Evolutionary conservation across 2,113 vertebrate species (phyloP), one percentile per base, ranked within the genome.

Genomic region (Corythaeola cristata): DNA sequence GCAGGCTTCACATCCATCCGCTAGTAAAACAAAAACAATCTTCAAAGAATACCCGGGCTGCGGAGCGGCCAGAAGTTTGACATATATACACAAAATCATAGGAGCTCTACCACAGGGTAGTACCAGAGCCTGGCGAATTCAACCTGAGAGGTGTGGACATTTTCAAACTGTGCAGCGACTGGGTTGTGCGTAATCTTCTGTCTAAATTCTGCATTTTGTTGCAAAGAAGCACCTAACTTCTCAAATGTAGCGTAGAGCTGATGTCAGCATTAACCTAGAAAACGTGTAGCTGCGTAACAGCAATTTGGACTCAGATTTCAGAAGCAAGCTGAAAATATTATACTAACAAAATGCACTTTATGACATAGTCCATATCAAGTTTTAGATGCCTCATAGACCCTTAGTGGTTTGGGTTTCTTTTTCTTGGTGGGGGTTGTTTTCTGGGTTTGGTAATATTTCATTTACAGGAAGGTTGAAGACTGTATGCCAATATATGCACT

Each of bases 391-490:
- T 90, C 67, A 52, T 52, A 96, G 78, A 88, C 41, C 12, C 23
- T 62, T 93, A 82, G 82, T 35, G 15, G 17, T 81, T 79, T 37
- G 13, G 9, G 24, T 3, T 2, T 32, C 78, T 62, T 86, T 93
- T 68, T n/a, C 49, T 75, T 52, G 27, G 45, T 72, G 39, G 23
- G 27, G 19, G 75, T 41, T 85, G 59, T 84, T 92, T 92, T 89
- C 80, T 89, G 44, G 4, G 23, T 89, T 93, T 91, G 81, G 49
- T 85, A 95, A 91, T 94, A 89, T 95, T 96, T 96, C 84, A 85
- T 89, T 85, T 87, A 87, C 91, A 96, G 66, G 50, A 89, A 96
- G 62, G 63, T 67, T 87, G 85, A 96, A 76, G 72, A 83, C 88
- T 63, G 9, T 58, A 86, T 93, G 91, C 88, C 92, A 96, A 77